These are phyloP conservation scores for Drosophila birchii DNA, from an alignment of 2,888 invertebrate species.

Conservation along the genomic window DNA sequence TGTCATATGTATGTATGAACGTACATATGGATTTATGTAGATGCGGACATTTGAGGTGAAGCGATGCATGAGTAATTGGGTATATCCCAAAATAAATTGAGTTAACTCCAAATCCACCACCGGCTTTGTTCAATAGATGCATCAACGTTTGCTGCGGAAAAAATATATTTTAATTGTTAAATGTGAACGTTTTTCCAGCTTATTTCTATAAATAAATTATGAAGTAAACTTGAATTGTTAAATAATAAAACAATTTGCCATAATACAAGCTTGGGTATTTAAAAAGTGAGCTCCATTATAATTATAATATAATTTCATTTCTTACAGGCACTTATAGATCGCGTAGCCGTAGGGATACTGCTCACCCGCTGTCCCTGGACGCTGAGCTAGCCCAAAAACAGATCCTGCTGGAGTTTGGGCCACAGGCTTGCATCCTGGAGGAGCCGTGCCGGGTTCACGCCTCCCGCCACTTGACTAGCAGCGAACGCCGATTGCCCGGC, in stretches of 20 bases:
- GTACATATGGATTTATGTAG: not conserved
- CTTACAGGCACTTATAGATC: slow-evolving; percentile 89
- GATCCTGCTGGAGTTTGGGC: slow-evolving; percentile 91
- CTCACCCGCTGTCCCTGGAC: slow-evolving; percentile 86
- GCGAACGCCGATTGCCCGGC: slow-evolving; percentile 42
- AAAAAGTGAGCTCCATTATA: not conserved
- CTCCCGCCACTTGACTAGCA: slow-evolving; percentile 78
- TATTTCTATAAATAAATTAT: not conserved
- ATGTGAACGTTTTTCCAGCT: not conserved
- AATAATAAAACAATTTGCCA: not conserved
- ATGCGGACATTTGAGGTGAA: slow-evolving; percentile 30
- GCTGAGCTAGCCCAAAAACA: slow-evolving; percentile 91
- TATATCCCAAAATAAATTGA: slow-evolving; percentile 31
- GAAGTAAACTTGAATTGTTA: not conserved
- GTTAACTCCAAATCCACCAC: too few relatives aligned
- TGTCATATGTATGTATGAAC: not conserved
- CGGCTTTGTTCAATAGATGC: too few relatives aligned
- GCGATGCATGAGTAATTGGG: slow-evolving; percentile 44
- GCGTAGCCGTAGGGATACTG: slow-evolving; percentile 87
- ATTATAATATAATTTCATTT: slow-evolving; percentile 4
- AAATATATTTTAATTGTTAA: too few relatives aligned
- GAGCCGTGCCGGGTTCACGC: slow-evolving; percentile 88
- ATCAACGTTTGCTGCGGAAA: too few relatives aligned
- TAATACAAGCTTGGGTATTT: too few relatives aligned
- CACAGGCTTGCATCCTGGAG: slow-evolving; percentile 91